Conservation (phyloP, 2,888 invertebrate species). For the Plutella xylostella region DNA sequence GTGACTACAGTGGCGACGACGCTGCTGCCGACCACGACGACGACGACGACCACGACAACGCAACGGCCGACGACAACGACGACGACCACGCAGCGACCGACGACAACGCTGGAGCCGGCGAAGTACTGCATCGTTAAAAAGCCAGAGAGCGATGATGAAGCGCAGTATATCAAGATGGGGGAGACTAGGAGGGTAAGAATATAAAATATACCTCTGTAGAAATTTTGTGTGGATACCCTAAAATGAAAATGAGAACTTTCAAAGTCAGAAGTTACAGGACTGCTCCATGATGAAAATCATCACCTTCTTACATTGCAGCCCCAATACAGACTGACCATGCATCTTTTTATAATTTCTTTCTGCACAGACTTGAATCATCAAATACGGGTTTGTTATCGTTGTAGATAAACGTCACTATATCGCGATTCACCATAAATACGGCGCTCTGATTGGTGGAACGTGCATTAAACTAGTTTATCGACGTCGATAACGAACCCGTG, state of each 20-base stretch:
- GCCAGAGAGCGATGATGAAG: slow-evolving; percentile 79
- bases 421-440: no score
- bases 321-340: no score
- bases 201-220: neutral
- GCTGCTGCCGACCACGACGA: slow-evolving; percentile 33
- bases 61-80: slow-evolving; percentile 44
- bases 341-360: no score
- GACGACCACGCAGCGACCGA: slow-evolving; percentile 66
- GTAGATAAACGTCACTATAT: no score
- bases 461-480: no score
- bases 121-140: slow-evolving; percentile 87
- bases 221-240: neutral
- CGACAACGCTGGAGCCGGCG: slow-evolving; percentile 69
- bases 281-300: neutral
- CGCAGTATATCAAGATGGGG: slow-evolving; percentile 86
- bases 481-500: no score
- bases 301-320: no score
- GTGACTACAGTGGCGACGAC: slow-evolving; percentile 33
- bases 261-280: neutral
- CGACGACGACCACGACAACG: slow-evolving; percentile 44
- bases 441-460: no score
- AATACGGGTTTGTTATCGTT: no score
- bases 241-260: neutral
- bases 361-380: no score
- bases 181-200: slow-evolving; percentile 84